phyloP scores from a whole-genome alignment of 2,888 invertebrate genomes.

The Steromphala cineraria region DNA sequence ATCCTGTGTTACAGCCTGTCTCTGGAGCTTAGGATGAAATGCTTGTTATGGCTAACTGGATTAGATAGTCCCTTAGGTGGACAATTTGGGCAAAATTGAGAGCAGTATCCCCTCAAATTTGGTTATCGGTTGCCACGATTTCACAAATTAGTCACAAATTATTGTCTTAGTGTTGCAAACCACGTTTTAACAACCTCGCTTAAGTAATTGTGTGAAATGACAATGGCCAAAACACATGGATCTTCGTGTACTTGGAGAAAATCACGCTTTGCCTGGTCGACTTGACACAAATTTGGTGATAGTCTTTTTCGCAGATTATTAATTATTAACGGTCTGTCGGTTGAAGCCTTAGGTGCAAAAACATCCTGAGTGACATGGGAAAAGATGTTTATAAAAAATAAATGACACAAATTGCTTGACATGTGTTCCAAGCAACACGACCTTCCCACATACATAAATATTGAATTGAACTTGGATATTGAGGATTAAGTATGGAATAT shows the following conservation, averaged over 20 bases:
- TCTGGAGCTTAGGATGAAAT: slow-evolving; percentile 28
- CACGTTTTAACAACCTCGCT: background rate
- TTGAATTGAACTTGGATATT: too few species aligned
- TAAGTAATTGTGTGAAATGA: slow-evolving; percentile 14
- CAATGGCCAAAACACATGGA: background rate
- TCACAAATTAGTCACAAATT: slow-evolving; percentile 40
- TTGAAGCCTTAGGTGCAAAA: too few species aligned
- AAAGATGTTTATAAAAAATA: too few species aligned
- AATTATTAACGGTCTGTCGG: too few species aligned
- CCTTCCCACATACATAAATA: too few species aligned
- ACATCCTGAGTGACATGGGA: too few species aligned
- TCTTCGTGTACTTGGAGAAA: background rate
- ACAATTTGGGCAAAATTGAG: slow-evolving; percentile 31
- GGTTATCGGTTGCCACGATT: slow-evolving; percentile 34
- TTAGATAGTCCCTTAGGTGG: slow-evolving; percentile 32
- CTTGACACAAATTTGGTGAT: background rate
- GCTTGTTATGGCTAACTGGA: slow-evolving; percentile 33
- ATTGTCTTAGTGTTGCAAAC: slow-evolving; percentile 25
- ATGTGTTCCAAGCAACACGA: too few species aligned
- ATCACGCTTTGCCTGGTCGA: too few species aligned
- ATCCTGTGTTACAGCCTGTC: background rate
- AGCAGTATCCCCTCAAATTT: slow-evolving; percentile 34
- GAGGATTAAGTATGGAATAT: too few species aligned
- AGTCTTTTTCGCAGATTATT: background rate
- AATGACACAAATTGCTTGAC: too few species aligned